Evolutionary conservation across 2,888 invertebrate genomes (phyloP).

Genomic region (Leucoptera coffeella): DNA sequence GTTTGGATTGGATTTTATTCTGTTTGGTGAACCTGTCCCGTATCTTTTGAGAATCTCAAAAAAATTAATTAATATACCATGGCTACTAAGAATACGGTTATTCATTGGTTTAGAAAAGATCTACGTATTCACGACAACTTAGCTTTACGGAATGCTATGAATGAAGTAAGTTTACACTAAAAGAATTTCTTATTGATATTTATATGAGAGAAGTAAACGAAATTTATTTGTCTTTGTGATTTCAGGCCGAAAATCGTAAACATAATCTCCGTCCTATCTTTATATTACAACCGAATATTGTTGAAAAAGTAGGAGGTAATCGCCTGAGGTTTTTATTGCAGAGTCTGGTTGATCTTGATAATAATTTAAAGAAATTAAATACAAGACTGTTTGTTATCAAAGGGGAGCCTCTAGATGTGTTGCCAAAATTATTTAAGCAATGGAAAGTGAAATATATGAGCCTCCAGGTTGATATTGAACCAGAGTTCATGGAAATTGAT

Average conservation of each 20-base stretch:
- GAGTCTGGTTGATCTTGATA: conserved; percentile 50
- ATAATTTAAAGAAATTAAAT: conserved; percentile 45
- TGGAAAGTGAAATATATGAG: conserved; percentile 57
- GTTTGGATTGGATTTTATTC: no score
- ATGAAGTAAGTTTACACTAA: conserved; percentile 26
- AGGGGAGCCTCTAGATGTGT: conserved; percentile 45
- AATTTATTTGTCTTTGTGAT: conserved; percentile 11
- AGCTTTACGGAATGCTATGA: conserved; percentile 51
- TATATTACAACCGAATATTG: conserved; percentile 54
- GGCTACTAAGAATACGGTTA: conserved; percentile 16
- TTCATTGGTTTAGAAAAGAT: conserved; percentile 65
- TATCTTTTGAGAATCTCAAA: no score
- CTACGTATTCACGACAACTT: conserved; percentile 62
- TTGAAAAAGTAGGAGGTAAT: conserved; percentile 51
- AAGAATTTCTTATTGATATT: no score
- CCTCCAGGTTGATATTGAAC: conserved; percentile 59
- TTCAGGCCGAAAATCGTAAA: conserved; percentile 38
- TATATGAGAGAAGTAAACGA: not conserved
- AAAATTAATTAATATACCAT: no score
- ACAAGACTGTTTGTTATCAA: conserved; percentile 51
- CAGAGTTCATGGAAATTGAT: conserved; percentile 52
- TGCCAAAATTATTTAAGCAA: conserved; percentile 47
- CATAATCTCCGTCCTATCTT: conserved; percentile 51
- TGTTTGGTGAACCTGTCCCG: no score
- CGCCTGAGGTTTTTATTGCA: conserved; percentile 58